Evolutionary conservation across 64 coral and sea anemone genomes (phyloP), one percentile per base, ranked within the genome.

Genomic region (Montipora cactus): DNA sequence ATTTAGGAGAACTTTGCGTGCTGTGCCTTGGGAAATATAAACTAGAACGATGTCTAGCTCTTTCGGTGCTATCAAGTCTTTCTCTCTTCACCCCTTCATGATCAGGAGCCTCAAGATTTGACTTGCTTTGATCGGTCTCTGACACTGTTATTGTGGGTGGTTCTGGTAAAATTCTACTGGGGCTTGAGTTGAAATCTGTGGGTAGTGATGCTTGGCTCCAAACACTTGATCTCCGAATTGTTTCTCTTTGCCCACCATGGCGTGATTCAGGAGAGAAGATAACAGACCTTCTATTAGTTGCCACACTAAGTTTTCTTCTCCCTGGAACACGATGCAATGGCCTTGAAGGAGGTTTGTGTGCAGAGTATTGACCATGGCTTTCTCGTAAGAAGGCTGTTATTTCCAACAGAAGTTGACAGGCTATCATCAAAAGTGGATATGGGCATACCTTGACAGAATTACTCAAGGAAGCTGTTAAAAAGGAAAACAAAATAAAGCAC

Each of bases 301-400:
- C 47, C 12, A 86, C 69, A 92, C 90, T 92, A 20, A 47, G 81
- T 4, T 79, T 48, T 92, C 81, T 75, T 67, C 73, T 84, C 13
- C 61, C 61, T 5, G 37, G 64, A 21, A 19, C 45, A 70, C 73
- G 76, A 90, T 80, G 49, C 8, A 90, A 12, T 10, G 59, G 74
- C 21, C 14, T 92, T 70, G 59, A 62, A 44, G 77, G 64, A 79
- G 73, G 90, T 81, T 78, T 95, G 59, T 18, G 57, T 51, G 81
- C 84, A 50, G 82, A 90, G 87, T 98, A 98, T 11, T 95, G 76
- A 11, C 96, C 96, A 61, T 98, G 96, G 58, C 96, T 98, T 58
- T 98, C 96, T 19, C 96, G 93, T 75, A 98, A 74, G 81, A 98
- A 98, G 4, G 93, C 93, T 44, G 96, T 98, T 90, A 98, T 95